phyloP scores from a whole-genome alignment of 2,888 invertebrate species.

The Spisula solida region DNA sequence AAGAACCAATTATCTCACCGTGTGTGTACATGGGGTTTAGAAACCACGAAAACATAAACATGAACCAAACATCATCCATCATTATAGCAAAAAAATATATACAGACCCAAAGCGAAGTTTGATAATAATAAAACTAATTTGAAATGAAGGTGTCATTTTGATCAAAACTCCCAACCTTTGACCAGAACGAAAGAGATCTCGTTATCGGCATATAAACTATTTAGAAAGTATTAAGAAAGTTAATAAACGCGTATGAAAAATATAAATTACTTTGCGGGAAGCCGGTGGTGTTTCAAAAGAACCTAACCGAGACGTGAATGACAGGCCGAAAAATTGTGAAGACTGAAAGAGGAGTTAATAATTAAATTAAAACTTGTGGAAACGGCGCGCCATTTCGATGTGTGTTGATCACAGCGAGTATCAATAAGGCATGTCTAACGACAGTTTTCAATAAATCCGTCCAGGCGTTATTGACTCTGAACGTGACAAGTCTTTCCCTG shows the following conservation, averaged over 20 bases:
- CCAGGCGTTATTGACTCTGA: conserved; percentile 16
- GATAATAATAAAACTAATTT: conserved; percentile 55
- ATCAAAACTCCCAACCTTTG: conserved; percentile 67
- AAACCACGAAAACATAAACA: not conserved
- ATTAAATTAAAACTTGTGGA: conserved; percentile 66
- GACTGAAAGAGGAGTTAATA: conserved; percentile 60
- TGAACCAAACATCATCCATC: conserved; percentile 25
- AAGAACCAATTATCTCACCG: not conserved
- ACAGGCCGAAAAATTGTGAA: conserved; percentile 52
- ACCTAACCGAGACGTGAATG: conserved; percentile 37
- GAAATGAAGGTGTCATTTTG: conserved; percentile 64
- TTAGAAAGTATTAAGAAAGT: conserved; percentile 71
- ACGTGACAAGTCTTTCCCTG: conserved; percentile 41
- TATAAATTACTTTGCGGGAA: conserved; percentile 73
- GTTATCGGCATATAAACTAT: conserved; percentile 69
- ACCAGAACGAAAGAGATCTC: conserved; percentile 63
- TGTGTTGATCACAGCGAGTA: conserved; percentile 24
- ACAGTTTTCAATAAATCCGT: conserved; percentile 33
- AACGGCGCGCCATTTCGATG: conserved; percentile 55
- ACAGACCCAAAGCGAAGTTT: not conserved
- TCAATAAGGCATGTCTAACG: conserved; percentile 44
- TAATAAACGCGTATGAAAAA: conserved; percentile 71
- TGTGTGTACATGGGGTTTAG: not conserved
- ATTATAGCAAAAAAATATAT: not conserved
- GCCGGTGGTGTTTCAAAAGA: conserved; percentile 36